A percentile compares a stretch with the other conserved stretches of the same genome.
These are phyloP conservation scores for Aproaerema taeniolella DNA, from an alignment of 2,888 invertebrate genomes.

Conservation along the genomic window DNA sequence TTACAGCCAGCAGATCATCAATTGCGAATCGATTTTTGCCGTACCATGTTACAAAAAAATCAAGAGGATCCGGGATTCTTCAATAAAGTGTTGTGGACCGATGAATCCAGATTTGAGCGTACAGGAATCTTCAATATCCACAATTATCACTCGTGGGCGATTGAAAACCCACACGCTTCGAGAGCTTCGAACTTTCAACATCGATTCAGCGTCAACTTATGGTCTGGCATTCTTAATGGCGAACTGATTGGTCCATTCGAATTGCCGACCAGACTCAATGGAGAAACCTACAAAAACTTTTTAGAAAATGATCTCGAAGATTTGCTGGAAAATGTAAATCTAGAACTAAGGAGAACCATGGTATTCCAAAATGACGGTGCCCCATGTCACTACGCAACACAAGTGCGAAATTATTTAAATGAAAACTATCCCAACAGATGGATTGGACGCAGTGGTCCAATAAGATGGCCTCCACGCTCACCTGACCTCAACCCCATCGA, in stretches of 20 bases:
- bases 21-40: slow-evolving; percentile 2
- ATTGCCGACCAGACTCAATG: slow-evolving; percentile 15
- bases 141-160: slow-evolving; percentile 25
- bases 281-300: slow-evolving; percentile 14
- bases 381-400: slow-evolving; percentile 13
- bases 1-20: slow-evolving; percentile 7
- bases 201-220: slow-evolving; percentile 9
- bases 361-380: slow-evolving; percentile 16
- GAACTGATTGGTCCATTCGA: slow-evolving; percentile 9
- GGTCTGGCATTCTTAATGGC: slow-evolving; percentile 3
- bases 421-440: slow-evolving; percentile 9
- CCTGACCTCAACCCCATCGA: too few relatives aligned
- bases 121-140: slow-evolving; percentile 24
- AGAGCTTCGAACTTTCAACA: slow-evolving; percentile 17
- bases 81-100: slow-evolving; percentile 23
- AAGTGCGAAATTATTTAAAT: slow-evolving; percentile 11
- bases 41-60: slow-evolving; percentile 16
- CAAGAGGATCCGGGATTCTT: slow-evolving; percentile 21
- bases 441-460: too few relatives aligned
- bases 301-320: slow-evolving; percentile 8
- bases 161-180: slow-evolving; percentile 18
- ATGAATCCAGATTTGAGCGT: slow-evolving; percentile 22
- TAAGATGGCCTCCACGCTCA: too few relatives aligned
- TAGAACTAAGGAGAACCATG: slow-evolving; percentile 10
- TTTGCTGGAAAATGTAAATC: slow-evolving; percentile 12